phyloP scores from a whole-genome alignment of 2,888 invertebrate species.

The Lapara coniferarum region DNA sequence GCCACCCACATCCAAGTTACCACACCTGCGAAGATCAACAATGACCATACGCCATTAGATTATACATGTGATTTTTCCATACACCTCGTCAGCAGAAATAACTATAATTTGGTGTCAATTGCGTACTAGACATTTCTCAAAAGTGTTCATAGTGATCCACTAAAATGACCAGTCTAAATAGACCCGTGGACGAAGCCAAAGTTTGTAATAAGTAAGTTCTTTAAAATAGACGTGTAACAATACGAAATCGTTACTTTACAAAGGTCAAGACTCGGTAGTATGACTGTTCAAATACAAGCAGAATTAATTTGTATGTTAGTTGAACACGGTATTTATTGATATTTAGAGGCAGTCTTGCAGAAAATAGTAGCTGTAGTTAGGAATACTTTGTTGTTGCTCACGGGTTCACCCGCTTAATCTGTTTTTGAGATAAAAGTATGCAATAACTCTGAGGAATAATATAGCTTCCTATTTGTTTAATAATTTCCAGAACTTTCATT shows the following conservation, averaged over 20 bases:
- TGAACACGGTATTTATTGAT: background rate
- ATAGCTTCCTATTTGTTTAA: too few species aligned
- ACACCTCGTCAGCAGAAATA: conserved; percentile 5
- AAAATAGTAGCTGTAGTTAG: too few species aligned
- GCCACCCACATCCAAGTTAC: background rate
- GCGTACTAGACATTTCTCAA: conserved; percentile 3
- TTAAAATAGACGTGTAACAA: conserved; percentile 34
- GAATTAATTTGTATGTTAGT: background rate
- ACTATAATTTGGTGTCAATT: conserved; percentile 22
- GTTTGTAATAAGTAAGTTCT: background rate
- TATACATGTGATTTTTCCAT: conserved; percentile 1
- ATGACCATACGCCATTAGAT: background rate
- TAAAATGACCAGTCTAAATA: background rate
- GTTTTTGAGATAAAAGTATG: too few species aligned
- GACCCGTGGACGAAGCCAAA: background rate
- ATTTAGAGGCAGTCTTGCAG: too few species aligned
- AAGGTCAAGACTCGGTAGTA: conserved; percentile 35
- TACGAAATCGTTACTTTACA: conserved; percentile 39
- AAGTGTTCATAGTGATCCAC: background rate
- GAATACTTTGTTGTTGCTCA: too few species aligned
- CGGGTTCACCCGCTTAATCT: too few species aligned
- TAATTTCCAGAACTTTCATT: too few species aligned
- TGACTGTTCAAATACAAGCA: conserved; percentile 15
- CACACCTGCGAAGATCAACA: conserved; percentile 13
- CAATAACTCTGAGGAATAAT: too few species aligned